phyloP scores from a whole-genome alignment of 2,797 vertebrate genomes.

The Catharus ustulatus region DNA sequence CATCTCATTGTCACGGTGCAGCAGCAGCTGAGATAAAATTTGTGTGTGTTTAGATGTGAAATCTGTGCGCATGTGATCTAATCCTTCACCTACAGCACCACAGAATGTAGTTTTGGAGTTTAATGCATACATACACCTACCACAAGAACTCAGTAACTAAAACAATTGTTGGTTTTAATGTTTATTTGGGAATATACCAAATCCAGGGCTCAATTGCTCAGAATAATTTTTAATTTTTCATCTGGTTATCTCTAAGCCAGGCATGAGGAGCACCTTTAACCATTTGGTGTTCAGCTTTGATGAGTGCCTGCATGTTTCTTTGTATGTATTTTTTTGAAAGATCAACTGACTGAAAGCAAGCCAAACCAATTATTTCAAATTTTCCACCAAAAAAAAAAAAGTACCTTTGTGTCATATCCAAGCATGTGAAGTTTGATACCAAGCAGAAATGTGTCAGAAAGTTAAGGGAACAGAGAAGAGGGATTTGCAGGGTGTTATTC shows the following conservation, averaged over 20 bases:
- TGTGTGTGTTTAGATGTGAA: constrained; percentile 3
- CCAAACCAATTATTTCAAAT: background rate
- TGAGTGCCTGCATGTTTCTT: background rate
- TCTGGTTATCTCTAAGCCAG: background rate
- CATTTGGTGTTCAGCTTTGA: background rate
- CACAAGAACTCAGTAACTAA: background rate
- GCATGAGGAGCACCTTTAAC: background rate
- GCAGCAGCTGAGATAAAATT: constrained; percentile 33
- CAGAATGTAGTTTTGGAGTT: background rate
- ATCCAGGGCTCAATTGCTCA: background rate
- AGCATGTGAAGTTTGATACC: constrained; percentile 26
- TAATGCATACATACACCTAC: background rate
- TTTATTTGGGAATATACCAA: constrained; percentile 2
- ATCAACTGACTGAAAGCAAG: background rate
- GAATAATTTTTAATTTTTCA: background rate
- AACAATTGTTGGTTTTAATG: background rate
- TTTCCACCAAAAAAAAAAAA: background rate
- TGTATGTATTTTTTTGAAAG: background rate
- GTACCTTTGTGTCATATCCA: constrained; percentile 22
- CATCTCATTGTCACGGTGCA: background rate
- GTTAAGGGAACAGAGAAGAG: background rate
- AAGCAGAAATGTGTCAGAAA: constrained; percentile 22
- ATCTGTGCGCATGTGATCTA: background rate
- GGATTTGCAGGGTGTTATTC: background rate
- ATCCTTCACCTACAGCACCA: background rate